Evolutionary conservation across 2,888 invertebrate species (phyloP).

Genomic region (Oxytorus armatus): DNA sequence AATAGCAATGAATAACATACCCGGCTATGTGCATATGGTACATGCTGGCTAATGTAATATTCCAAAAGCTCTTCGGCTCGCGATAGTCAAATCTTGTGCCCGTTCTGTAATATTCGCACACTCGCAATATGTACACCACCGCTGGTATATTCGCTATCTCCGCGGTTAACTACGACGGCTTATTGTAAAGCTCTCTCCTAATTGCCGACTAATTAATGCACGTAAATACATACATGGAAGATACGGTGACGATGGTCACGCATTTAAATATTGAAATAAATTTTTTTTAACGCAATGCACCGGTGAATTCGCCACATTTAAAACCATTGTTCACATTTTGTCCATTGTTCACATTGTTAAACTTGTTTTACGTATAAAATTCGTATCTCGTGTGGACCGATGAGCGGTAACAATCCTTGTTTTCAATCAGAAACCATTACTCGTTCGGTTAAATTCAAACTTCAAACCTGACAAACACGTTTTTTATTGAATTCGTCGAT

Average conservation of each 20-base stretch:
- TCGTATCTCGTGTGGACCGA: too few species aligned
- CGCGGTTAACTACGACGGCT: conserved; percentile 11
- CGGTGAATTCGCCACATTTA: background rate
- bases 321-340: too few species aligned
- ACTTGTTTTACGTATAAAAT: too few species aligned
- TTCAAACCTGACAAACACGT: too few species aligned
- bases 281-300: background rate
- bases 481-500: too few species aligned
- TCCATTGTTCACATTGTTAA: too few species aligned
- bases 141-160: background rate
- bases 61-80: background rate
- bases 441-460: too few species aligned
- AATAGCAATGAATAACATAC: conserved; percentile 58
- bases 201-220: conserved; percentile 19
- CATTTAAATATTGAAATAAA: conserved; percentile 10
- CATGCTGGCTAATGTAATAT: conserved; percentile 4
- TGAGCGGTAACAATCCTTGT: too few species aligned
- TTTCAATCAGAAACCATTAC: too few species aligned
- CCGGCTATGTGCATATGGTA: conserved; percentile 1
- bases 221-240: background rate
- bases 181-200: conserved; percentile 23
- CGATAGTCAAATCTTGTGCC: conserved; percentile 28
- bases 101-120: conserved; percentile 13
- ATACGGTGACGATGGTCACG: background rate
- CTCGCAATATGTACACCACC: background rate